phyloP scores from a whole-genome alignment of 2,888 invertebrate genomes.

The Octodonta nipae region DNA sequence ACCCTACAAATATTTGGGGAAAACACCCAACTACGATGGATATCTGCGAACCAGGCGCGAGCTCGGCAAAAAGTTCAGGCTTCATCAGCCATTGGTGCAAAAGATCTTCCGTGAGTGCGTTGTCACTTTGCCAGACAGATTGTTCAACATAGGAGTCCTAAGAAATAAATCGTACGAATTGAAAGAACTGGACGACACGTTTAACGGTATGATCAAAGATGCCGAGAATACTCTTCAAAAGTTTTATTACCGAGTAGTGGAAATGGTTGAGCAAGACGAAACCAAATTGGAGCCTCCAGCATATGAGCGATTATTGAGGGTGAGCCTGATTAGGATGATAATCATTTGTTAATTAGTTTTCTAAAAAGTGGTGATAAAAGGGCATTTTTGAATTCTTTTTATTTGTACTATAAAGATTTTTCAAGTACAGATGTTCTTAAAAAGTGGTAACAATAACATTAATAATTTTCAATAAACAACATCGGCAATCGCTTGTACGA shows the following conservation, averaged over 20 bases:
- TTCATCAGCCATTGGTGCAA: conserved; percentile 50
- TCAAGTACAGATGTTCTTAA: too few relatives aligned
- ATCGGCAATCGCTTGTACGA: too few relatives aligned
- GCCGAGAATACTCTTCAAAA: conserved; percentile 18
- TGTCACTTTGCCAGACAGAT: conserved; percentile 38
- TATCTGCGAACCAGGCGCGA: conserved; percentile 45
- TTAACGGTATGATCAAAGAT: conserved; percentile 18
- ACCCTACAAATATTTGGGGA: conserved; percentile 48
- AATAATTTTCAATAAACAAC: too few relatives aligned
- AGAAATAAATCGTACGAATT: conserved; percentile 19
- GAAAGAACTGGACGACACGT: conserved; percentile 18
- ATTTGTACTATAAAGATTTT: too few relatives aligned
- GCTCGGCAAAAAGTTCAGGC: conserved; percentile 43
- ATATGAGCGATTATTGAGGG: conserved; percentile 13
- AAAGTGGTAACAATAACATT: too few relatives aligned
- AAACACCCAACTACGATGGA: conserved; percentile 44
- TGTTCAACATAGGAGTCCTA: conserved; percentile 34
- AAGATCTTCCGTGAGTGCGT: conserved; percentile 43
- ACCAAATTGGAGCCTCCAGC: conserved; percentile 12
- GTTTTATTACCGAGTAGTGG: conserved; percentile 20
- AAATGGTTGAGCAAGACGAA: conserved; percentile 18
- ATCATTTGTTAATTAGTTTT: too few relatives aligned
- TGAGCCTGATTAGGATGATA: too few relatives aligned
- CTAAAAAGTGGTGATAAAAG: too few relatives aligned
- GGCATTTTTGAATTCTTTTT: too few relatives aligned